Base-by-base conservation (phyloP, 1,140 invertebrate species). In the Pseudomyrmex pallidus region DNA sequence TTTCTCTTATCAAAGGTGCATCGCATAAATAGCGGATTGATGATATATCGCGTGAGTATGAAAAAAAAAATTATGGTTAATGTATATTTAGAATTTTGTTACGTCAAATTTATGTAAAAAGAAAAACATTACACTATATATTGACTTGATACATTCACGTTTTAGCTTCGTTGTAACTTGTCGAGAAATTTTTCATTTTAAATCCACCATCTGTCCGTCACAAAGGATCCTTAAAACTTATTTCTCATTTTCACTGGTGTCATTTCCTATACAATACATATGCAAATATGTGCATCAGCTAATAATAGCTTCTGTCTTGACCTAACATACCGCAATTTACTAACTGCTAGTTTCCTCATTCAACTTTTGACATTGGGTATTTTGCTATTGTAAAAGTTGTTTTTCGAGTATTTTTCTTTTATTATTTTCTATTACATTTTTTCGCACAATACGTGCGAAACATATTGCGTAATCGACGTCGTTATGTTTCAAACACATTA, bases 381-480 rank as follows among this genome's bases (percentile, higher is more conserved):
- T 35, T 35, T 35, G 5, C 8, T 2, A 1, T 20, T 5, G 10
- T 2, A 4, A 8, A 7, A n/a, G 17, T 25, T 68, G 48, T 70
- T 78, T 17, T 10, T 67, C 67, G 48, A 67, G 67, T 70, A 9
- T 52, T 10, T 46, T 7, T 70, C 22, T 48, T 15, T 2, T 22
- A 76, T 52, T 22, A 54, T 20, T 46, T 54, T 17, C 5, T 63
- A 76, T 25, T 25, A 78, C n/a, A 1, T 70, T 70, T 70, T 70
- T n/a, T 78, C 25, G 44, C 10, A 57, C 3, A 59, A 48, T 7
- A 63, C 13, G n/a, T 13, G 46, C 25, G 22, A 4, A 2, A 20
- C 17, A 2, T 9, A 20, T 67, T 44, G 22, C 4, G 17, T 13
- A 67, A 46, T 67, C 56, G 46, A 46, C 20, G 64, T 66, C 17